These are phyloP conservation scores for Boleophthalmus pectinirostris DNA, from an alignment of 2,113 vertebrate genomes.

Conservation along the genomic window DNA sequence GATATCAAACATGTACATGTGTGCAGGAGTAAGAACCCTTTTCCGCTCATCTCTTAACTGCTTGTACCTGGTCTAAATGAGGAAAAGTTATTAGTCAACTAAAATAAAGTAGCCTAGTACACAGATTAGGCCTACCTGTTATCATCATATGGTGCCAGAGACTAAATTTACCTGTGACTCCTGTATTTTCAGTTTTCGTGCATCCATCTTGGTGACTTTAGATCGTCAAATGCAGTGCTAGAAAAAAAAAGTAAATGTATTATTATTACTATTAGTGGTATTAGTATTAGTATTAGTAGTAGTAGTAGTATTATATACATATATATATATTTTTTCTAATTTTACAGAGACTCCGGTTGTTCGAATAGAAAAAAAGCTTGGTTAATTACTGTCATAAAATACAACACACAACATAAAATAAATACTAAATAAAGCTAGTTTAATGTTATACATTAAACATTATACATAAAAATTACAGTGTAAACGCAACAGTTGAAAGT, in stretches of 20 bases:
- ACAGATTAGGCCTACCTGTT: not conserved
- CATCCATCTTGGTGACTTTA: constrained; percentile 28
- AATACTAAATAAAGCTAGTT: not conserved
- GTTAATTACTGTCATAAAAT: too few relatives aligned
- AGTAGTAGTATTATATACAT: too few relatives aligned
- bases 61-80: constrained; percentile 74
- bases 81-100: not conserved
- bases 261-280: too few relatives aligned
- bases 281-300: too few relatives aligned
- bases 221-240: not conserved
- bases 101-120: not conserved
- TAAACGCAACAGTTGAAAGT: too few relatives aligned
- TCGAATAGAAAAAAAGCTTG: too few relatives aligned
- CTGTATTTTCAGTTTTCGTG: constrained; percentile 1
- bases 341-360: too few relatives aligned
- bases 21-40: constrained; percentile 67
- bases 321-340: too few relatives aligned
- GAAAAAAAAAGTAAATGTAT: not conserved
- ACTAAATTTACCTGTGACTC: constrained; percentile 28
- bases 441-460: not conserved
- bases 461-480: too few relatives aligned
- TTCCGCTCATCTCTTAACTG: constrained; percentile 76
- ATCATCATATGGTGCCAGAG: not conserved
- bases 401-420: not conserved
- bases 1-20: constrained; percentile 82